phyloP scores from a whole-genome alignment of 2,797 vertebrate species.

The Microtus agrestis region DNA sequence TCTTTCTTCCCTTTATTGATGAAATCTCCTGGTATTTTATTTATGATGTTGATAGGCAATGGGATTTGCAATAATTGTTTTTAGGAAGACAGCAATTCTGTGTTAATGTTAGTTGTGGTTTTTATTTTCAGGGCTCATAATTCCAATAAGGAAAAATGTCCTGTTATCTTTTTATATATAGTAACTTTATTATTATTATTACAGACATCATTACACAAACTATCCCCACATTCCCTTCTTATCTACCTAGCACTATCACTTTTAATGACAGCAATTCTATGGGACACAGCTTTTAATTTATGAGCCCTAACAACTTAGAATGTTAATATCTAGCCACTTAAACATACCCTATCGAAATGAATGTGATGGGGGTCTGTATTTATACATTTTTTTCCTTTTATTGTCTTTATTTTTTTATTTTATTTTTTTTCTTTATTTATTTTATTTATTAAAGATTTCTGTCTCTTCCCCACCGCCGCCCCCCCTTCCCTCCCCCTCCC shows the following conservation, averaged over 20 bases:
- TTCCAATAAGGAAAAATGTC: constrained; percentile 9
- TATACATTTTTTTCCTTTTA: too few species aligned
- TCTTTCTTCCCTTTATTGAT: not conserved
- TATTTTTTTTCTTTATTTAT: too few species aligned
- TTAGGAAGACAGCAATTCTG: not conserved
- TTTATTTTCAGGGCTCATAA: not conserved
- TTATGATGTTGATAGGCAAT: not conserved
- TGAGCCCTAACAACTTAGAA: not conserved
- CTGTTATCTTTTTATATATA: not conserved
- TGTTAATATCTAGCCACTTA: not conserved
- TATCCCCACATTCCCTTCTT: too few species aligned
- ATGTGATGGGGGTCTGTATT: not conserved
- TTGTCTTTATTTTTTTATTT: too few species aligned
- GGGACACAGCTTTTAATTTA: not conserved
- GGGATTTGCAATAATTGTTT: not conserved
- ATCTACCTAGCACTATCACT: not conserved
- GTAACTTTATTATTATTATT: not conserved
- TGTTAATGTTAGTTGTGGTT: not conserved
- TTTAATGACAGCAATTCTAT: not conserved
- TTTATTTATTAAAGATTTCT: too few species aligned
- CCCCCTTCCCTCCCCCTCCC: too few species aligned
- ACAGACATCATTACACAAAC: not conserved
- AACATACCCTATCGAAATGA: not conserved
- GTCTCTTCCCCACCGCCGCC: too few species aligned
- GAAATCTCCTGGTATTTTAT: not conserved